Conservation (phyloP, 2,797 vertebrate genomes). For the Phalloptychus januarius region DNA sequence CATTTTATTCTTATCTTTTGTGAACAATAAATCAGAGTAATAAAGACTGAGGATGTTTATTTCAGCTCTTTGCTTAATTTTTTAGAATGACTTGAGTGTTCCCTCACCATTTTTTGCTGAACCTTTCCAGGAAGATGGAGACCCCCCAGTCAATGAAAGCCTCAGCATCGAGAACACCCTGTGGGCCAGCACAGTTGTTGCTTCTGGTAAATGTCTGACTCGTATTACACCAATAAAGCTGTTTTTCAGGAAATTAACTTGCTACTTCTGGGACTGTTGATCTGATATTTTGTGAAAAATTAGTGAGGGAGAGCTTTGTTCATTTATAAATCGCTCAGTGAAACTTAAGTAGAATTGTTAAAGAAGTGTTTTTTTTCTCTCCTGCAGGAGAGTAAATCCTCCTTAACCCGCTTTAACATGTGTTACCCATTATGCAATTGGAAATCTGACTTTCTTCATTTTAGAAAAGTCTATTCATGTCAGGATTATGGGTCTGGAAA, state of each 20-base stretch:
- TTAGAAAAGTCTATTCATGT: slow-evolving; percentile 50
- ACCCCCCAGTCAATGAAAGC: slow-evolving; percentile 95
- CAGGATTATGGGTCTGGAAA: slow-evolving; percentile 60
- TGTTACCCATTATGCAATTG: slow-evolving; percentile 56
- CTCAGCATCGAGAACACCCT: slow-evolving; percentile 97
- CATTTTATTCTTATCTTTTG: not conserved
- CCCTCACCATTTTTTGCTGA: slow-evolving; percentile 13
- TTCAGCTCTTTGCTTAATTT: not conserved
- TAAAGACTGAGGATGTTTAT: not conserved
- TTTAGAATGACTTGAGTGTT: not conserved
- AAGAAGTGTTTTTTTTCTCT: slow-evolving; percentile 13
- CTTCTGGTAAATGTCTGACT: slow-evolving; percentile 87
- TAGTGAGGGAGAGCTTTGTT: slow-evolving; percentile 3
- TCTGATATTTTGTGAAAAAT: slow-evolving; percentile 21
- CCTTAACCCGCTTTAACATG: slow-evolving; percentile 27
- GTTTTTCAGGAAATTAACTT: slow-evolving; percentile 23
- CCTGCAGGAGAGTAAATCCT: slow-evolving; percentile 23
- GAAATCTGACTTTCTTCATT: slow-evolving; percentile 56
- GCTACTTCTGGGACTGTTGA: slow-evolving; percentile 12
- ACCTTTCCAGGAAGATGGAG: slow-evolving; percentile 90
- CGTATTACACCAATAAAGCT: slow-evolving; percentile 6
- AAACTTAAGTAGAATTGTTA: slow-evolving; percentile 5
- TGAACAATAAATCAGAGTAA: not conserved
- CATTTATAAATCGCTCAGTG: slow-evolving; percentile 21
- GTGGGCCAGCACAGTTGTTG: slow-evolving; percentile 97